These are phyloP conservation scores for Anodontia alba DNA, from an alignment of 2,888 invertebrate genomes.

Conservation along the genomic window DNA sequence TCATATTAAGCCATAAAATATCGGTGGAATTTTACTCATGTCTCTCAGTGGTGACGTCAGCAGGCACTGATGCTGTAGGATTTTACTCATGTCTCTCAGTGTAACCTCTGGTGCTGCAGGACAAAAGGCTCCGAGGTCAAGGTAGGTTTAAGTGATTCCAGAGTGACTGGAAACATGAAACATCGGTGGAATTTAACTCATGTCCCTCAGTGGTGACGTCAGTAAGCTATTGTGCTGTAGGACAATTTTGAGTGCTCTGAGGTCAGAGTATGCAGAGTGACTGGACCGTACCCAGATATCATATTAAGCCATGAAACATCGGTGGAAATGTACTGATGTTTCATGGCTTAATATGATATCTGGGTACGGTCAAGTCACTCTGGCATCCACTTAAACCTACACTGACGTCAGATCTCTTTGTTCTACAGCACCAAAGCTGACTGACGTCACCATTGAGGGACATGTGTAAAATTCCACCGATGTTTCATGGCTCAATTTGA, in stretches of 20 bases:
- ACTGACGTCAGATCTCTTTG: background rate
- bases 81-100: too few relatives aligned
- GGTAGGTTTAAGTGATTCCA: background rate
- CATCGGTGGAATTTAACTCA: background rate
- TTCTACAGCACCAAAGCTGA: background rate
- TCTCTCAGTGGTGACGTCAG: slow-evolving; percentile 5
- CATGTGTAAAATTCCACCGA: background rate
- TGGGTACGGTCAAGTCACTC: background rate
- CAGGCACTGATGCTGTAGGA: background rate
- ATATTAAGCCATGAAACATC: slow-evolving; percentile 3
- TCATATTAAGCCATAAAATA: background rate
- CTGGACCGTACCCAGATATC: slow-evolving; percentile 1
- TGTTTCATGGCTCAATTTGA: background rate
- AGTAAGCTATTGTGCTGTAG: background rate
- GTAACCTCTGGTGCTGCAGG: too few relatives aligned
- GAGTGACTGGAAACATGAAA: background rate
- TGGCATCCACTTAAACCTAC: background rate
- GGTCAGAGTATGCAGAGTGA: background rate
- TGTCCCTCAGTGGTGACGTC: slow-evolving; percentile 2
- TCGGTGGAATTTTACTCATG: background rate
- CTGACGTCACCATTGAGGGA: background rate
- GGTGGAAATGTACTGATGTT: background rate
- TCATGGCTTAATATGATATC: background rate
- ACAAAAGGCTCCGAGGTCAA: background rate
- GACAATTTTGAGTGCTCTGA: background rate